These are phyloP conservation scores for Drosophila gunungcola DNA, from an alignment of 1,140 invertebrate species.

Conservation along the genomic window DNA sequence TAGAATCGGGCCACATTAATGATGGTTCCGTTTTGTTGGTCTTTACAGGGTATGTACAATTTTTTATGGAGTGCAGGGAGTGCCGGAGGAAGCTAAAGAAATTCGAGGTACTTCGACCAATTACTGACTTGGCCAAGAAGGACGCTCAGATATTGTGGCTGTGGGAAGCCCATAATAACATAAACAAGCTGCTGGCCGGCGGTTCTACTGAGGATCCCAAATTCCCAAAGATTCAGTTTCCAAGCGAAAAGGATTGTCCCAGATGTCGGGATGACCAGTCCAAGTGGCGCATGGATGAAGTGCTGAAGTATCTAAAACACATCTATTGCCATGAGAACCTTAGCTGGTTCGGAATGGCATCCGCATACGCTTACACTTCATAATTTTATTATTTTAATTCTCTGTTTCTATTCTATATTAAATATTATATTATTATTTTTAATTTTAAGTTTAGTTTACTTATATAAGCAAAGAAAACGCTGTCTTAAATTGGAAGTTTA, in stretches of 20 bases:
- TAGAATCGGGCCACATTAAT: not conserved
- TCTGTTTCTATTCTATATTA: too few relatives aligned
- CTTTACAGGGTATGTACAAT: not conserved
- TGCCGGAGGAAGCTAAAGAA: not conserved
- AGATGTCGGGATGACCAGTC: not conserved
- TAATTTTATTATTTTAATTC: not conserved
- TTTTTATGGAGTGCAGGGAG: not conserved
- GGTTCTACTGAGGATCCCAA: slow-evolving; percentile 95
- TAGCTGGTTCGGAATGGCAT: slow-evolving; percentile 9
- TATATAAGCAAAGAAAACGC: too few relatives aligned
- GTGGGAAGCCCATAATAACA: slow-evolving; percentile 96
- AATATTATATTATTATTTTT: too few relatives aligned
- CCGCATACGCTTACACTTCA: not conserved
- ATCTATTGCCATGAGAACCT: not conserved
- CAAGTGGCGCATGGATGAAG: not conserved
- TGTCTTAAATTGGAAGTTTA: too few relatives aligned
- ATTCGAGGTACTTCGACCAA: not conserved
- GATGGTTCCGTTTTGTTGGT: not conserved
- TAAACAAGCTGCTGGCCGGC: slow-evolving; percentile 93
- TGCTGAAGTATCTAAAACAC: not conserved
- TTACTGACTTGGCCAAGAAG: not conserved
- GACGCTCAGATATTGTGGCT: slow-evolving; percentile 91
- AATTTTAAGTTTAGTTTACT: too few relatives aligned
- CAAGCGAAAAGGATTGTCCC: slow-evolving; percentile 78
- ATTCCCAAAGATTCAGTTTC: slow-evolving; percentile 96